These are phyloP conservation scores for Hyphantria cunea DNA, from an alignment of 1,140 invertebrate species.

Conservation along the genomic window DNA sequence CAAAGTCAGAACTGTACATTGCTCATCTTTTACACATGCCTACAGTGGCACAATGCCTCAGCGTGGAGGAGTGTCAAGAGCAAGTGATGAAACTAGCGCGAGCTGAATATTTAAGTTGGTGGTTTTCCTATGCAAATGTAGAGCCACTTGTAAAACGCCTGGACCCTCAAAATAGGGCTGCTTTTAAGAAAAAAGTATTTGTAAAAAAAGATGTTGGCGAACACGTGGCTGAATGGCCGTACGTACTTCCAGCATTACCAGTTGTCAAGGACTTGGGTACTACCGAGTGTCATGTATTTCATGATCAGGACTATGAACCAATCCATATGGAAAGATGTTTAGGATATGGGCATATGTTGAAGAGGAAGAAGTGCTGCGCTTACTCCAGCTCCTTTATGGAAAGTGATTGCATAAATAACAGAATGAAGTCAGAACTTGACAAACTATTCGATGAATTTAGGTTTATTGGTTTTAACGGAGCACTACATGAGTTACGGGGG, in stretches of 20 bases:
- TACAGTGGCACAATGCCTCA: conserved; percentile 46
- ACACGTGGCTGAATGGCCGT: conserved; percentile 27
- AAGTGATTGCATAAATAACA: background rate
- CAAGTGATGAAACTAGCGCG: conserved; percentile 43
- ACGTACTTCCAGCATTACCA: conserved; percentile 24
- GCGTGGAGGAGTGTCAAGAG: conserved; percentile 44
- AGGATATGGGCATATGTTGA: background rate
- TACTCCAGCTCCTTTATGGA: background rate
- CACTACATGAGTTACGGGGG: conserved; percentile 50
- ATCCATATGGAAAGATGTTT: background rate
- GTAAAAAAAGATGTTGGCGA: conserved; percentile 33
- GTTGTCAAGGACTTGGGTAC: background rate
- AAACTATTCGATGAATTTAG: conserved; percentile 55
- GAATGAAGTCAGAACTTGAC: conserved; percentile 33
- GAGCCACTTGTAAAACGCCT: conserved; percentile 56
- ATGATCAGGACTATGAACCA: conserved; percentile 6
- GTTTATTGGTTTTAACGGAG: conserved; percentile 48
- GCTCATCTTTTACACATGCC: conserved; percentile 44
- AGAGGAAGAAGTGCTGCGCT: no score
- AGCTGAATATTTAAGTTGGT: conserved; percentile 48
- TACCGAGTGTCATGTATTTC: background rate
- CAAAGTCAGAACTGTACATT: conserved; percentile 53
- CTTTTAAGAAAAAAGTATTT: conserved; percentile 39
- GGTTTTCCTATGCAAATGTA: conserved; percentile 52
- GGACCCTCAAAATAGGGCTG: conserved; percentile 24